Conservation (phyloP, 1,140 invertebrate genomes). For the Drosophila lowei region DNA sequence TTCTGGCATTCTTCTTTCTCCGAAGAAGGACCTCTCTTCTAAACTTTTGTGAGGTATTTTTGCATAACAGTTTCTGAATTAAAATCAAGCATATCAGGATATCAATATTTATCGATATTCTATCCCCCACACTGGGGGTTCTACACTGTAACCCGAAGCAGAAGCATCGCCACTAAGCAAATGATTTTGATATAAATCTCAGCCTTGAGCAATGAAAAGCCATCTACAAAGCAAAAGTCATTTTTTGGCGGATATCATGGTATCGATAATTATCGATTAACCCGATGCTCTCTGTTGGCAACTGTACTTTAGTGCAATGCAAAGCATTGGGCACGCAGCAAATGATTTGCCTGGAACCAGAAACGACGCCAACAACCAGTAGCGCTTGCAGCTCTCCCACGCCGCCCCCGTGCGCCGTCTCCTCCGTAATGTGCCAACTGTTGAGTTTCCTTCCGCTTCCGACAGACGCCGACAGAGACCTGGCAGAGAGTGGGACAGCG, state of each 20-base stretch:
- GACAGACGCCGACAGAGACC: background rate
- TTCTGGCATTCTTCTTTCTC: no score
- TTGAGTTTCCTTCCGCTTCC: constrained; percentile 78
- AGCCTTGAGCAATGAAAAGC: background rate
- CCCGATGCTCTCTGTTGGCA: constrained; percentile 9
- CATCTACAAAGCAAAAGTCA: no score
- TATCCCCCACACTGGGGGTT: no score
- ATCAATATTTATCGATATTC: no score
- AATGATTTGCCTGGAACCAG: constrained; percentile 42
- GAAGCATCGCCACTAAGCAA: no score
- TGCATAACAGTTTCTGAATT: no score
- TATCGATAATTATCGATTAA: constrained; percentile 16
- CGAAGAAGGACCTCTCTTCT: no score
- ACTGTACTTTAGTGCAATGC: constrained; percentile 5
- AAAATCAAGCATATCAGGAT: no score
- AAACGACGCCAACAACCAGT: constrained; percentile 52
- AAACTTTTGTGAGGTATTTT: no score
- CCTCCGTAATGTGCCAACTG: constrained; percentile 70
- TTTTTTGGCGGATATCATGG: no score
- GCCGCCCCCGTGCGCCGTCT: background rate
- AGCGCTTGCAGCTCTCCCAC: constrained; percentile 18
- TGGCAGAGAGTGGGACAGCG: background rate
- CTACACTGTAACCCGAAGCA: no score
- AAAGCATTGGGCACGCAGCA: constrained; percentile 29
- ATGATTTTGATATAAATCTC: no score